phyloP scores from a whole-genome alignment of 2,888 invertebrate genomes.

The Chymomyza caudatula region DNA sequence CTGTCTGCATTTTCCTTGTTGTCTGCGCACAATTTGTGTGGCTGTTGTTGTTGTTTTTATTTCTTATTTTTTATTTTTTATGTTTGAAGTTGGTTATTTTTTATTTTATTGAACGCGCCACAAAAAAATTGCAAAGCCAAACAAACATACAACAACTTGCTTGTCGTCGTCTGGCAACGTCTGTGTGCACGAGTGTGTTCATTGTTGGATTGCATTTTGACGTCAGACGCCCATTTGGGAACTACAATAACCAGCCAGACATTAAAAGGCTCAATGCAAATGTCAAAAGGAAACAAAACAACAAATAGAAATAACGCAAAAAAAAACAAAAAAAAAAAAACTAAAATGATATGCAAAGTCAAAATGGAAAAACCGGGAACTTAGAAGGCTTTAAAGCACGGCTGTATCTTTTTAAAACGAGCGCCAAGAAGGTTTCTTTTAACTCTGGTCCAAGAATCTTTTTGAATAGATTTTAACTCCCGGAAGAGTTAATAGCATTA shows the following conservation, averaged over 20 bases:
- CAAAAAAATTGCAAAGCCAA: constrained; percentile 62
- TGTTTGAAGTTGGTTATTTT: constrained; percentile 14
- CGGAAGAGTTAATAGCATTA: too few relatives aligned
- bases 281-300: constrained; percentile 33
- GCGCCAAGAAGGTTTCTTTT: too few relatives aligned
- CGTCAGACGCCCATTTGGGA: constrained; percentile 58
- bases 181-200: constrained; percentile 18
- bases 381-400: neutral
- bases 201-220: constrained; percentile 60
- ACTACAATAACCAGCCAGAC: constrained; percentile 15
- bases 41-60: constrained; percentile 31
- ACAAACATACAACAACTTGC: constrained; percentile 39
- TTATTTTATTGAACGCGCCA: constrained; percentile 57
- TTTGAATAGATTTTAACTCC: too few relatives aligned
- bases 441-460: too few relatives aligned
- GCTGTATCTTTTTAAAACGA: too few relatives aligned
- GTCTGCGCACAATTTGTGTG: constrained; percentile 55
- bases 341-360: neutral
- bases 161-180: constrained; percentile 22
- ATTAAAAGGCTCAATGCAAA: constrained; percentile 28
- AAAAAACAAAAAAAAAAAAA: too few relatives aligned
- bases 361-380: neutral
- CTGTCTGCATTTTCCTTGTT: constrained; percentile 71
- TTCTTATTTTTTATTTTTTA: constrained; percentile 15
- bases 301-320: constrained; percentile 24